Evolutionary conservation across 2,113 vertebrate species (phyloP), one percentile per base, ranked within the genome.

Genomic region (Platysternon megacephalum): DNA sequence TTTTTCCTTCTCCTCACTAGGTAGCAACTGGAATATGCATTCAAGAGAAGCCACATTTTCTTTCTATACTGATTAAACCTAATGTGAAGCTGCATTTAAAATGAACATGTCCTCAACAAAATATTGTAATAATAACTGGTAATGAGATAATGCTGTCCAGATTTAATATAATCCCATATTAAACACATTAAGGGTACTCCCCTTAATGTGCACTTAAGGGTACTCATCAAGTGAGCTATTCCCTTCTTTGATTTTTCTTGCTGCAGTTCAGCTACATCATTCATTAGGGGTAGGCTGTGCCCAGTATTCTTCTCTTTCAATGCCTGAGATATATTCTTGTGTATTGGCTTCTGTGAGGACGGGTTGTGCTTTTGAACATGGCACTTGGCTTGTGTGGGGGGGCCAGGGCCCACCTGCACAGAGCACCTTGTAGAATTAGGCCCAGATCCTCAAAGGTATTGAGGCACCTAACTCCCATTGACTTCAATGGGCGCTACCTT

Each of bases 121-220:
- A 97, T 97, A 97, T 95, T 96, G 92, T 92, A 98, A 95, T 95
- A 96, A 97, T 96, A 96, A 74, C 49, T 84, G 29, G n/a, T 86
- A 97, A 97, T 94, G 87, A 97, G 96, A 94, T 94, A 97, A 96
- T 96, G 97, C 92, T 89, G 86, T 92, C 97, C 91, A 68, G 93
- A 93, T 96, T 97, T 97, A 97, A 97, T 97, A 95, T 94, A 95
- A 97, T 97, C 95, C 95, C 95, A 83, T 95, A 95, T 96, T 96
- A 95, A 98, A 96, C 81, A 90, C 39, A 61, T 89, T 52, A 90
- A 97, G 68, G 53, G 10, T 92, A 93, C 79, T 79, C 87, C 82
- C n/a, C n/a, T n/a, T n/a, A n/a, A n/a, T n/a, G n/a, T n/a, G n/a
- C n/a, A n/a, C n/a, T n/a, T n/a, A n/a, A n/a, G n/a, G n/a, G n/a